Conservation (phyloP, 2,113 vertebrate species). For the Crypturellus undulatus region DNA sequence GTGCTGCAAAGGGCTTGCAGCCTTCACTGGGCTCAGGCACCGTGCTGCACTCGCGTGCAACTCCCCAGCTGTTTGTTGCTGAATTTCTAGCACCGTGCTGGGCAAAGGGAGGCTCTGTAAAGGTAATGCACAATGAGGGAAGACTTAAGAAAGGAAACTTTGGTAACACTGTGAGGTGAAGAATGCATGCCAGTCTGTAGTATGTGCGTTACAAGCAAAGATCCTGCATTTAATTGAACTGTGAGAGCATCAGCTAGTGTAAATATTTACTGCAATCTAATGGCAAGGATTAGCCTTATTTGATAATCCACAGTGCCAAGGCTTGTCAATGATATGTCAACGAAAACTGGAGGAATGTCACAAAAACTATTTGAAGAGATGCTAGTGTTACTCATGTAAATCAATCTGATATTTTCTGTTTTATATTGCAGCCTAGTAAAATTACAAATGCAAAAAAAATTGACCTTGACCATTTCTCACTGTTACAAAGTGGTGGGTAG, state of each 20-base stretch:
- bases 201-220: neutral
- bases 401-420: neutral
- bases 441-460: neutral
- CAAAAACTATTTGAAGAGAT: neutral
- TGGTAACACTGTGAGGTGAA: neutral
- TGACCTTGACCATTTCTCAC: neutral
- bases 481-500: neutral
- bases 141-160: neutral
- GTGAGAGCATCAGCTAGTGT: neutral
- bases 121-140: constrained; percentile 44
- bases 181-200: neutral
- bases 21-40: neutral
- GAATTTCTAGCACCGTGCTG: constrained; percentile 7
- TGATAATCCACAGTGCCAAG: neutral
- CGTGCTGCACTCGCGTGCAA: neutral
- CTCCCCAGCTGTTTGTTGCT: constrained; percentile 42
- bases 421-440: neutral
- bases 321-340: neutral
- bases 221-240: neutral
- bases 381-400: neutral
- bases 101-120: constrained; percentile 29
- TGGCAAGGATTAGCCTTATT: neutral
- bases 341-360: neutral
- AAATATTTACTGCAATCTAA: constrained; percentile 39
- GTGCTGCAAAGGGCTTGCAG: neutral